phyloP scores from a whole-genome alignment of 2,888 invertebrate genomes.

The Drosophila sordidula region DNA sequence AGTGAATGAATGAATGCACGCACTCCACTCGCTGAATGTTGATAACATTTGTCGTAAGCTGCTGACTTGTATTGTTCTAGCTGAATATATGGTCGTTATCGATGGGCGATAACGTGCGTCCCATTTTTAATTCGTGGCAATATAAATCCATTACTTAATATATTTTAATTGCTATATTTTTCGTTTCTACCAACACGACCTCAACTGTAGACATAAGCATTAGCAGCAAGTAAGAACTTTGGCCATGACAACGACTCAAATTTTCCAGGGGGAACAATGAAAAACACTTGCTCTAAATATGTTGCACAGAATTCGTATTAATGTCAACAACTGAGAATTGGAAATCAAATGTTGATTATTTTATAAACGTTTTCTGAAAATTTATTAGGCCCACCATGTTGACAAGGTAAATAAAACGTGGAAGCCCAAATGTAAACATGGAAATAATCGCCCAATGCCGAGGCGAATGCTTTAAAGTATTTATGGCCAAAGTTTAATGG shows the following conservation, averaged over 20 bases:
- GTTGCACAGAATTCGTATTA: background rate
- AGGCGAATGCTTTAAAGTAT: conserved; percentile 32
- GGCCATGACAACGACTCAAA: conserved; percentile 34
- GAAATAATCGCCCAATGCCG: conserved; percentile 35
- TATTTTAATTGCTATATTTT: too few species aligned
- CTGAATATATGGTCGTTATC: too few species aligned
- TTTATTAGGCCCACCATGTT: conserved; percentile 27
- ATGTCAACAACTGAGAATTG: conserved; percentile 14
- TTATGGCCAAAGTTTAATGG: conserved; percentile 70
- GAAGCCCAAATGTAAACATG: conserved; percentile 39
- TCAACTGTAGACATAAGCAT: conserved; percentile 2
- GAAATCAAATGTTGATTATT: conserved; percentile 54
- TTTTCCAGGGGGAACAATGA: background rate
- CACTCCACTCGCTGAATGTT: background rate
- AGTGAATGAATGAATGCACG: conserved; percentile 4
- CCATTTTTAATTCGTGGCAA: too few species aligned
- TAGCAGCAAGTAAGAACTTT: conserved; percentile 25
- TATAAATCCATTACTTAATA: too few species aligned
- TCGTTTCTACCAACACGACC: conserved; percentile 11
- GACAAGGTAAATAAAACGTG: conserved; percentile 48
- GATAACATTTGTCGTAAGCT: background rate
- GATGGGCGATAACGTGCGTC: too few species aligned
- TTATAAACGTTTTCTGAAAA: conserved; percentile 11
- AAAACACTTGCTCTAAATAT: background rate
- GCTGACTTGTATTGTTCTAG: too few species aligned